Evolutionary conservation across 2,888 invertebrate species (phyloP).

Genomic region (Thera obeliscata): DNA sequence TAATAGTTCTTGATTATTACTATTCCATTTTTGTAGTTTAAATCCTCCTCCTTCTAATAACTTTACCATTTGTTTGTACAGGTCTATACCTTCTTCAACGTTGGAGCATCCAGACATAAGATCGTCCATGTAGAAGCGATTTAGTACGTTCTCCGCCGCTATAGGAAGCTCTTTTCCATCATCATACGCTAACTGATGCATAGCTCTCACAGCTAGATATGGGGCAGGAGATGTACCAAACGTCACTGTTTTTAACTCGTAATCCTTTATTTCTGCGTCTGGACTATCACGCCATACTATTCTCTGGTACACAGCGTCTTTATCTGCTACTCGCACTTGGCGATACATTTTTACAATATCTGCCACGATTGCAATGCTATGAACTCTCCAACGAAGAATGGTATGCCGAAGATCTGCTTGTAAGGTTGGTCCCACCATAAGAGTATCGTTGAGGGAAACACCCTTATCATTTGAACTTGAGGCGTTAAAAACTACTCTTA

Average conservation of each 20-base stretch:
- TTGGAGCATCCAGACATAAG: conserved; percentile 2
- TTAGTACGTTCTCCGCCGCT: conserved; percentile 1
- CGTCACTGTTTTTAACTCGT: not conserved
- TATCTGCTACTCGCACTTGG: not conserved
- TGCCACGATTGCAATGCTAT: not conserved
- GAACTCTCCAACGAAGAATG: conserved; percentile 1
- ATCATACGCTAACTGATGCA: conserved; percentile 4
- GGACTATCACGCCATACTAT: conserved; percentile 3
- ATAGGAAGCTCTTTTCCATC: not conserved
- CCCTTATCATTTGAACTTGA: not conserved
- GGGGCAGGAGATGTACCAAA: conserved; percentile 3
- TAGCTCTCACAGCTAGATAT: conserved; percentile 1
- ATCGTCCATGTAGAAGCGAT: not conserved
- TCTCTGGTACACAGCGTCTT: not conserved
- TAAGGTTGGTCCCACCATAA: not conserved
- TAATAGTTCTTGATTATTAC: not conserved
- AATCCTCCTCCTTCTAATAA: conserved; percentile 1
- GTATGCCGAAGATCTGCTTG: conserved; percentile 1
- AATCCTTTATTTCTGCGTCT: conserved; percentile 1
- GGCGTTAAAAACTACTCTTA: not conserved
- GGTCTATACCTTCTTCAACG: not conserved
- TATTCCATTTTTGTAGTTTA: conserved; percentile 1
- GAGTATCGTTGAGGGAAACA: not conserved
- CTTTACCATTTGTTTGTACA: no score
- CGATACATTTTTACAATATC: conserved; percentile 3